phyloP scores from a whole-genome alignment of 2,888 invertebrate genomes.

The Apamea crenata region DNA sequence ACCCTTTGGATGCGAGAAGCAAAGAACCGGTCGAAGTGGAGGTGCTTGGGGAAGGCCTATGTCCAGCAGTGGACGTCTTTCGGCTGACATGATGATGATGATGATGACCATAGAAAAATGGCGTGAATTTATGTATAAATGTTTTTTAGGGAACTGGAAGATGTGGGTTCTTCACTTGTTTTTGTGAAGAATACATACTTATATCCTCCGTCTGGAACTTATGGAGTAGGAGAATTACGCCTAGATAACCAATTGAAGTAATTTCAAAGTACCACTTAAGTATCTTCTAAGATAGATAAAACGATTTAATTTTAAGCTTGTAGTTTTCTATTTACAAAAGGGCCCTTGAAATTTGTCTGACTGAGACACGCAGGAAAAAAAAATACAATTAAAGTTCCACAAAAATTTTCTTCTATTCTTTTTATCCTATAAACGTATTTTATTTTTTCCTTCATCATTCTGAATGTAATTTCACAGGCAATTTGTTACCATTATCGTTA shows the following conservation, averaged over 20 bases:
- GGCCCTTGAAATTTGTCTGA: neutral
- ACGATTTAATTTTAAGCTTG: neutral
- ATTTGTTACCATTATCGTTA: constrained; percentile 41
- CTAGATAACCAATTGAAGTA: neutral
- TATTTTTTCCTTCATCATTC: constrained; percentile 10
- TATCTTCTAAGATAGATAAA: neutral
- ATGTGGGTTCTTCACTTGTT: neutral
- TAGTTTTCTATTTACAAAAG: neutral
- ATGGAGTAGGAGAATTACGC: neutral
- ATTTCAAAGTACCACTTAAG: neutral
- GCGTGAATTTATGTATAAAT: neutral
- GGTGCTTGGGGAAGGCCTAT: too few relatives aligned
- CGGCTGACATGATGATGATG: too few relatives aligned
- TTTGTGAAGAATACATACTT: neutral
- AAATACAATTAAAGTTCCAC: constrained; percentile 14
- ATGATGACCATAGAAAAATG: neutral
- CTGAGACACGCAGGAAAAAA: neutral
- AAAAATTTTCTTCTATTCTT: constrained; percentile 13
- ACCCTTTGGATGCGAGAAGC: too few relatives aligned
- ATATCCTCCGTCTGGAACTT: neutral
- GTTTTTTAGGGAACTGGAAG: neutral
- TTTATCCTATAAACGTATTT: constrained; percentile 11
- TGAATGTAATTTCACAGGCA: constrained; percentile 27
- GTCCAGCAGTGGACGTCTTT: too few relatives aligned
- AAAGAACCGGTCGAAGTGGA: too few relatives aligned